Conservation (phyloP, 2,797 vertebrate genomes). For the Sebastes kiyomatsui region DNA sequence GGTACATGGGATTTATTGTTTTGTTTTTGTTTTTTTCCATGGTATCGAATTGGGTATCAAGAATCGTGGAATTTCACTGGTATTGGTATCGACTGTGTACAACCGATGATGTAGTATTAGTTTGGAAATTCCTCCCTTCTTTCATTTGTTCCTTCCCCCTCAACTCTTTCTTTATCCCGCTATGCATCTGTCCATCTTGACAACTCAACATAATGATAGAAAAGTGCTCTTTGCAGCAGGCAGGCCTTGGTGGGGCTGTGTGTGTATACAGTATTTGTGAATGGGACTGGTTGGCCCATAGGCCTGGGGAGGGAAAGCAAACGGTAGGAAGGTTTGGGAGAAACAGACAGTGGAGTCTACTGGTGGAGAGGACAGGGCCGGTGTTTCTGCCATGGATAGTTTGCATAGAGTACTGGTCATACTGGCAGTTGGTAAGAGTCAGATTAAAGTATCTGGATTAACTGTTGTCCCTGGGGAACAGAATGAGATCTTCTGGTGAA, state of each 20-base stretch:
- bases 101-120: no score
- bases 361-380: neutral
- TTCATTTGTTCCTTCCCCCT: neutral
- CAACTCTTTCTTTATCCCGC: neutral
- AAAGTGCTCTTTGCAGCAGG: neutral
- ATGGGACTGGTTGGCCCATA: constrained; percentile 5
- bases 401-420: neutral
- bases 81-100: no score
- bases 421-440: neutral
- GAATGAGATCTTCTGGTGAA: neutral
- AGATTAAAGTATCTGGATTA: neutral
- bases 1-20: no score
- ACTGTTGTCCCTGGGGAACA: neutral
- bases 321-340: constrained; percentile 14
- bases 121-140: neutral
- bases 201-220: neutral
- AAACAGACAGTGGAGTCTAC: neutral
- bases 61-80: no score
- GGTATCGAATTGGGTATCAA: no score
- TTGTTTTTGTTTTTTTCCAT: no score
- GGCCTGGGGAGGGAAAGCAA: neutral
- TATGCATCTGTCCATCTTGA: neutral
- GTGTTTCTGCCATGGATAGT: neutral
- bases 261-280: neutral
- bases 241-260: neutral